A percentile compares a stretch with the other conserved stretches of the same genome.
phyloP scores from a whole-genome alignment of 2,888 invertebrate genomes.

The Plemyria rubiginata region DNA sequence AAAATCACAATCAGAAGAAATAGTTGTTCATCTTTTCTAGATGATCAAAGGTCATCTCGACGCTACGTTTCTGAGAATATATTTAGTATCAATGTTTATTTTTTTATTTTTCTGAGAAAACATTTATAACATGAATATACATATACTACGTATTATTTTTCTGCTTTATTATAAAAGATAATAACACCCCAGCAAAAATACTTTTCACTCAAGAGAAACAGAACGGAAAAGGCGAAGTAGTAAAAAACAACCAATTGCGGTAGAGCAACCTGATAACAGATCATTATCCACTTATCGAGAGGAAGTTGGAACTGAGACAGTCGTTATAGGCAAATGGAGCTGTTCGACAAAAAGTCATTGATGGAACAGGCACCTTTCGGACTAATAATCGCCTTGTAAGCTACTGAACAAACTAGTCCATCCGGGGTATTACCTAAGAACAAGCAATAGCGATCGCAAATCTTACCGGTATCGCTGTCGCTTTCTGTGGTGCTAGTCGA shows the following conservation, averaged over 20 bases:
- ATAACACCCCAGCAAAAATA: background rate
- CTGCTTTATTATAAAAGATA: background rate
- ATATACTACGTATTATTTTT: too few species aligned
- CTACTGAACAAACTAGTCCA: background rate
- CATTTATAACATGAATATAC: too few species aligned
- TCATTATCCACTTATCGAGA: conserved; percentile 79
- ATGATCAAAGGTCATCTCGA: too few species aligned
- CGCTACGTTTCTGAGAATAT: too few species aligned
- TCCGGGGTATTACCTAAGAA: too few species aligned
- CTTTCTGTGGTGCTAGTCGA: too few species aligned
- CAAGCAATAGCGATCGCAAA: too few species aligned
- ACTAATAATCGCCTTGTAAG: background rate
- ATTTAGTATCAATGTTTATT: too few species aligned
- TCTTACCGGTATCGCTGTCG: too few species aligned
- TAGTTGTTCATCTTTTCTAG: too few species aligned
- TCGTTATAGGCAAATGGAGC: conserved; percentile 66
- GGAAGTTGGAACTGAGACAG: conserved; percentile 73
- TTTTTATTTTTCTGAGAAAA: too few species aligned
- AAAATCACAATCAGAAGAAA: too few species aligned
- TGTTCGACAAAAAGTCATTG: conserved; percentile 37
- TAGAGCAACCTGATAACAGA: conserved; percentile 68
- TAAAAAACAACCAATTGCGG: conserved; percentile 65
- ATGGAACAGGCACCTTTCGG: conserved; percentile 31
- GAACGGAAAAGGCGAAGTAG: conserved; percentile 59
- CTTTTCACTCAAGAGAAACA: conserved; percentile 23